phyloP scores from a whole-genome alignment of 2,113 vertebrate genomes.

The Serinus canaria region DNA sequence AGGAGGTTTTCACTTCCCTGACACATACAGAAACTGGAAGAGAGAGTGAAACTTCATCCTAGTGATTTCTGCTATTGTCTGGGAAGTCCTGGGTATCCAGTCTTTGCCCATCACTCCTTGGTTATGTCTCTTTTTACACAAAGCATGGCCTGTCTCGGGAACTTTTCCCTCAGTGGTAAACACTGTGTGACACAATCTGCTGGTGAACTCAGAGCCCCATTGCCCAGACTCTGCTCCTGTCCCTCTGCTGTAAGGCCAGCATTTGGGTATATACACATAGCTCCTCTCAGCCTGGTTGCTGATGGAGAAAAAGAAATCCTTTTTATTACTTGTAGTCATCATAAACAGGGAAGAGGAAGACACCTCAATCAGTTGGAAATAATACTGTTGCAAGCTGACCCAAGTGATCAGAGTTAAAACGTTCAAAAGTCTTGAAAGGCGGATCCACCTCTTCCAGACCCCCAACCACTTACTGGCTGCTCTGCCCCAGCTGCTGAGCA shows the following conservation, averaged over 20 bases:
- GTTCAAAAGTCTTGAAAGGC: not conserved
- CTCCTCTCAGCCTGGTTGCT: not conserved
- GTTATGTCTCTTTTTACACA: not conserved
- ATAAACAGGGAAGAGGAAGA: not conserved
- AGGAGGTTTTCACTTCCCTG: not conserved
- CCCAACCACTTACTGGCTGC: not conserved
- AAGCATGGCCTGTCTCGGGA: accelerated
- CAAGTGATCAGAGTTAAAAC: not conserved
- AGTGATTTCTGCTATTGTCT: not conserved
- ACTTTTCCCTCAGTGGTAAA: not conserved
- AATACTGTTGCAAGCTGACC: not conserved
- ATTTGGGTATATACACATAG: not conserved
- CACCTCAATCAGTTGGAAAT: not conserved
- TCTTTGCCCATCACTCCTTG: not conserved
- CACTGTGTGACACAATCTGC: not conserved
- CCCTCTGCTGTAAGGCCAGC: not conserved
- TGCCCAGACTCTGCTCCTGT: not conserved
- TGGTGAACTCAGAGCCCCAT: not conserved
- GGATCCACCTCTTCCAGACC: not conserved
- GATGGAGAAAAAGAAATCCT: not conserved
- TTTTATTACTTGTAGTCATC: not conserved
- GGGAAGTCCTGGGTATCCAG: not conserved
- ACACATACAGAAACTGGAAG: not conserved
- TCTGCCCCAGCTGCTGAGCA: not conserved
- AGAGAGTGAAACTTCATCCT: not conserved